Base-by-base conservation (phyloP, 2,888 invertebrate genomes). In the Thecophora atra region DNA sequence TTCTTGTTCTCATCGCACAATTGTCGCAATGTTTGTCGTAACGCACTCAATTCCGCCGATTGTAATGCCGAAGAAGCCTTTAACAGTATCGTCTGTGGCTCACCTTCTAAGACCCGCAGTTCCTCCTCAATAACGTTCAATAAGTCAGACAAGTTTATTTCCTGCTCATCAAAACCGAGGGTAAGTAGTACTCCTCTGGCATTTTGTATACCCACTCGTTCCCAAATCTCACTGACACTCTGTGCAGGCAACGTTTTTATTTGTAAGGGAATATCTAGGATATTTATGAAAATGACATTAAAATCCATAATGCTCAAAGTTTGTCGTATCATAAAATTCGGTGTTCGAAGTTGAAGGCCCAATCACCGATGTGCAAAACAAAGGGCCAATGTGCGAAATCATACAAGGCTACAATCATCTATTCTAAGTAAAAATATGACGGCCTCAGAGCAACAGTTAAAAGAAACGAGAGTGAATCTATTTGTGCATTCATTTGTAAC, bases 1-100 rank as follows among this genome's bases (percentile, higher is more conserved):
- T 96, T 96, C 78, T 94, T 92, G 70, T 94, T 90, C 84, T 97
- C 97, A 42, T 90, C 91, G 65, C 89, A 88, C 78, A 92, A 87
- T 78, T 93, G 93, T 72, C 92, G 92, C 79, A 91, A 82, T 56
- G 88, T 86, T 77, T 87, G 89, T 81, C 89, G 90, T 52, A 92
- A 82, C 76, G 88, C 88, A 28, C 88, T 87, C n/a, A 91, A 88
- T 80, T 94, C 92, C 19, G 91, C 88, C 71, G 92, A 90, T 79
- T 91, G 91, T 7, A 93, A 86, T 11, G 90, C 89, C 37, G 93
- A 86, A 68, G 91, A 90, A 1, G 93, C 94, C 79, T 84, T 83
- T 71, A 86, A 75, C 64, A 87, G 74, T 71, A 82, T 80, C 8
- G 80, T 78, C 21, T 84, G 80, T 6, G 80, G 81, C 52, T 87